phyloP scores from a whole-genome alignment of 2,888 invertebrate genomes.

The Papilio demoleus region DNA sequence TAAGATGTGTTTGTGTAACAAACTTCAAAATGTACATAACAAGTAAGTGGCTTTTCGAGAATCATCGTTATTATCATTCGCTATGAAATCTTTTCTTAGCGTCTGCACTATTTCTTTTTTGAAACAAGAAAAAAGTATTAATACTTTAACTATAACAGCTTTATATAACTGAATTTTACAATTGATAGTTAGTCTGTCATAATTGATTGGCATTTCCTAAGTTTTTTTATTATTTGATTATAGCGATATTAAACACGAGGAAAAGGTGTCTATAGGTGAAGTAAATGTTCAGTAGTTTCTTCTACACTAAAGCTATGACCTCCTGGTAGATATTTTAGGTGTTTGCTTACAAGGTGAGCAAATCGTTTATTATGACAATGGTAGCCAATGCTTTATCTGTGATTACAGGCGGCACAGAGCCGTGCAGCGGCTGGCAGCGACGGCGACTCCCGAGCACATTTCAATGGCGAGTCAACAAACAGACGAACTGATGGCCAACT shows the following conservation, averaged over 20 bases:
- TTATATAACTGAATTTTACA: not conserved
- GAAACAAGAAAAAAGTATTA: no score
- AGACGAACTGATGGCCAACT: constrained; percentile 8
- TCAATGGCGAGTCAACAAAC: constrained; percentile 40
- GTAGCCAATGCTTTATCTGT: constrained; percentile 35
- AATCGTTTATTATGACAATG: constrained; percentile 34
- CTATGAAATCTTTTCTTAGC: no score
- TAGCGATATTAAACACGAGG: no score
- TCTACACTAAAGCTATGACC: not conserved
- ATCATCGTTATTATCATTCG: no score
- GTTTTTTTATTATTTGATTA: no score
- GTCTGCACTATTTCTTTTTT: no score
- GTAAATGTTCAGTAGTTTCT: no score
- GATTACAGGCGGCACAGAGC: constrained; percentile 30
- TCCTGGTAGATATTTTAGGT: constrained; percentile 16
- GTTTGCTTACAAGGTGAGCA: constrained; percentile 9
- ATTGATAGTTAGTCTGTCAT: not conserved
- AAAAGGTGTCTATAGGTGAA: no score
- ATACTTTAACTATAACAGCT: no score
- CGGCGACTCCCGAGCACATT: constrained; percentile 9
- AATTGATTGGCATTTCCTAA: not conserved
- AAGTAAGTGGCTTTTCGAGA: no score
- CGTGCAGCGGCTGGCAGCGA: not conserved
- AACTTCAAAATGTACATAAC: no score
- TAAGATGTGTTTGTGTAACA: no score